phyloP scores from a whole-genome alignment of 1,140 invertebrate genomes.

The Cheumatopsyche charites region DNA sequence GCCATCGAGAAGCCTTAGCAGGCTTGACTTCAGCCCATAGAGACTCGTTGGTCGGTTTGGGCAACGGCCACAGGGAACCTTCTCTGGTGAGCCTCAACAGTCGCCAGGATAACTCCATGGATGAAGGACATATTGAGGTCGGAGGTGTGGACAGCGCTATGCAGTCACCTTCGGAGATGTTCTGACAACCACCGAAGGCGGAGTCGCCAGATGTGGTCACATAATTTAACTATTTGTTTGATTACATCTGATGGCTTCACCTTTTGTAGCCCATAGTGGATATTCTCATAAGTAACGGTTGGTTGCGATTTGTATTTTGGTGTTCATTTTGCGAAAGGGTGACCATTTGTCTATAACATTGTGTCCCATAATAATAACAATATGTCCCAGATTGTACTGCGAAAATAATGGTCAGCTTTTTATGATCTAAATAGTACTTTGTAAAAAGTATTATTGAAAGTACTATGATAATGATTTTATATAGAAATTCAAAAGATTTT shows the following conservation, averaged over 20 bases:
- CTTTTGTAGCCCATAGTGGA: background rate
- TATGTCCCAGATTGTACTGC: too few relatives aligned
- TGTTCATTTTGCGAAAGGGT: too few relatives aligned
- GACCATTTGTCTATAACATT: too few relatives aligned
- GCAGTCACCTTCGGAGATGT: conserved; percentile 42
- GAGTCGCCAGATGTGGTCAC: conserved; percentile 41
- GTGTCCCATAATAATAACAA: too few relatives aligned
- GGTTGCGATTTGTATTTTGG: too few relatives aligned
- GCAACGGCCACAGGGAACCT: conserved; percentile 31
- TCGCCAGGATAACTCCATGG: conserved; percentile 27
- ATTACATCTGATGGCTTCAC: background rate
- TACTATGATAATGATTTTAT: too few relatives aligned
- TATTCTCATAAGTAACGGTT: too few relatives aligned
- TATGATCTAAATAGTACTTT: too few relatives aligned
- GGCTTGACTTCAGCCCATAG: conserved; percentile 38
- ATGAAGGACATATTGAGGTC: conserved; percentile 45
- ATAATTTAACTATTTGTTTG: conserved; percentile 1
- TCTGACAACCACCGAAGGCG: conserved; percentile 45
- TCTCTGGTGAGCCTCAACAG: conserved; percentile 5
- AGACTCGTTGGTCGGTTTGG: conserved; percentile 41
- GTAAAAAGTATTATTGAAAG: too few relatives aligned
- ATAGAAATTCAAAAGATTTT: too few relatives aligned
- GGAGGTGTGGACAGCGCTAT: conserved; percentile 33
- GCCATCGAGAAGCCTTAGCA: conserved; percentile 43
- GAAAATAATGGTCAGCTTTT: too few relatives aligned